These are phyloP conservation scores for Eurystomus gularis DNA, from an alignment of 2,113 vertebrate species.

Conservation along the genomic window DNA sequence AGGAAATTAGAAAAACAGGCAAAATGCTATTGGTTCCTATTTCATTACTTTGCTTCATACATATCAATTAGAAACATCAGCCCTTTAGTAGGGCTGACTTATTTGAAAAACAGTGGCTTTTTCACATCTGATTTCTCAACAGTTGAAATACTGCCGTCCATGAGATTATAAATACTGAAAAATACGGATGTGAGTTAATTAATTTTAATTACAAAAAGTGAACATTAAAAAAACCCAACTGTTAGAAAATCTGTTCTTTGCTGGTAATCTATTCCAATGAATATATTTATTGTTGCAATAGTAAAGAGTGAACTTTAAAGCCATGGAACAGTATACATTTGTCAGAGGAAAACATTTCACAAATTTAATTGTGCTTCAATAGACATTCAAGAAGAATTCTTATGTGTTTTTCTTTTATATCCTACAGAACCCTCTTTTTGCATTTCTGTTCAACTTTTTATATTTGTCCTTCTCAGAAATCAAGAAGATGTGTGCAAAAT, in stretches of 20 bases:
- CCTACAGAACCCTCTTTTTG: not conserved
- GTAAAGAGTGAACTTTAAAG: not conserved
- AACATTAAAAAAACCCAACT: not conserved
- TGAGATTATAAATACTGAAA: not conserved
- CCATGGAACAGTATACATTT: not conserved
- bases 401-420: not conserved
- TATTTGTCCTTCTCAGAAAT: not conserved
- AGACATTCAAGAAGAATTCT: not conserved
- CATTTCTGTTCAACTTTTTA: not conserved
- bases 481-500: not conserved
- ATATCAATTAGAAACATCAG: not conserved
- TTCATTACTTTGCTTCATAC: constrained; percentile 7
- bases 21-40: not conserved
- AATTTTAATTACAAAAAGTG: not conserved
- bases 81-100: not conserved
- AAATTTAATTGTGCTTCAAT: not conserved
- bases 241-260: not conserved
- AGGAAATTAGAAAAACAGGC: constrained; percentile 33
- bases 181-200: not conserved
- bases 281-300: not conserved
- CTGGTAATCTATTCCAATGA: not conserved
- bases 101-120: not conserved
- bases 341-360: not conserved
- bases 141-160: not conserved
- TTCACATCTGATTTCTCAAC: not conserved